Percentiles rank a stretch among this genome's conserved stretches.
phyloP scores from a whole-genome alignment of 64 coral and sea anemone genomes.

The Montipora efflorescens region DNA sequence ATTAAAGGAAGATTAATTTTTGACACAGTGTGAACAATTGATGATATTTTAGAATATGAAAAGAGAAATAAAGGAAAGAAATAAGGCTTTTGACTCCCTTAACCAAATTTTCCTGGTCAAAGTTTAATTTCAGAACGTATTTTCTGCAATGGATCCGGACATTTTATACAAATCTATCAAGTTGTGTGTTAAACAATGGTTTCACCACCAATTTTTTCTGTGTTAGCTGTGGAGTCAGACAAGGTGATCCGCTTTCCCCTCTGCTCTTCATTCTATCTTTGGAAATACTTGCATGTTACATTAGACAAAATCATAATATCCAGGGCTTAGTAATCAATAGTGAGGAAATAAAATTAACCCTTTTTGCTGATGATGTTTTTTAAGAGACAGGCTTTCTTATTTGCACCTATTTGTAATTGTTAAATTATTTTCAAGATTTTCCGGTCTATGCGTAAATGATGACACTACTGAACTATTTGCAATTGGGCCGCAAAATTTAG shows the following conservation, averaged over 20 bases:
- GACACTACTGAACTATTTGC: neutral
- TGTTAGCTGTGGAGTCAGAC: neutral
- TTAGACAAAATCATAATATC: constrained; percentile 20
- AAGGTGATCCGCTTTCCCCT: constrained; percentile 19
- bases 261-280: constrained; percentile 27
- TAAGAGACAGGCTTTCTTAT: neutral
- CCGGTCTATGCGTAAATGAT: neutral
- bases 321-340: too few relatives aligned
- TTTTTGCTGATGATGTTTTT: too few relatives aligned
- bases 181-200: constrained; percentile 2
- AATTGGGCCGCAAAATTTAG: neutral
- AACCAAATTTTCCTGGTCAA: constrained; percentile 13
- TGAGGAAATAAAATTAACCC: too few relatives aligned
- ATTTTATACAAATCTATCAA: constrained; percentile 33
- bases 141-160: constrained; percentile 47
- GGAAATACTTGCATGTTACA: neutral
- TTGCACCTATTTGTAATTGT: neutral
- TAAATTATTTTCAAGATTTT: neutral
- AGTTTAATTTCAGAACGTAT: constrained; percentile 22
- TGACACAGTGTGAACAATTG: neutral
- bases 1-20: neutral
- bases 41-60: constrained; percentile 26
- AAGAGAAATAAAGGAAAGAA: constrained; percentile 6
- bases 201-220: too few relatives aligned
- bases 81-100: constrained; percentile 47